Percentiles rank a stretch among this genome's conserved stretches.
phyloP scores from a whole-genome alignment of 2,797 vertebrate genomes.

The Gymnodraco acuticeps region DNA sequence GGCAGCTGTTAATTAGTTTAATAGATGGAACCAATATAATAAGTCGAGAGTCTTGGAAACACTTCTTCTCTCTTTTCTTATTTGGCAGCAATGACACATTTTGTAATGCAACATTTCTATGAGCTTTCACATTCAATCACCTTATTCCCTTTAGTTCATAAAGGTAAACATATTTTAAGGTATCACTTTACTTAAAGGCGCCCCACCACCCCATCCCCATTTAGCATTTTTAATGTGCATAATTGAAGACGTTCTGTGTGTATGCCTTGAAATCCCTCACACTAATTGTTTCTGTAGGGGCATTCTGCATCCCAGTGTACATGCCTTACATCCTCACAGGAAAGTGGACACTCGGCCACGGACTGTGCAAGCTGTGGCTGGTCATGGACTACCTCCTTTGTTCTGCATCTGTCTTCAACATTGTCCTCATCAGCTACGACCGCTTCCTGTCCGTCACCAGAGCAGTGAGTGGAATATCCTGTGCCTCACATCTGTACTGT shows the following conservation, averaged over 20 bases:
- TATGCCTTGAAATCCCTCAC: constrained; percentile 10
- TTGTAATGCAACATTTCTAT: background rate
- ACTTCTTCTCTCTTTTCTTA: background rate
- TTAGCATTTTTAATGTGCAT: background rate
- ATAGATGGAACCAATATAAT: background rate
- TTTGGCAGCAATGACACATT: background rate
- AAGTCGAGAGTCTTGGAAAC: no score
- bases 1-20: background rate
- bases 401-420: constrained; percentile 91
- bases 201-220: background rate
- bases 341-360: constrained; percentile 85
- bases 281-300: constrained; percentile 73
- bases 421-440: constrained; percentile 94
- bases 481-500: constrained; percentile 2
- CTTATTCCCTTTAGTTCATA: background rate
- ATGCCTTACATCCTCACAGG: constrained; percentile 87
- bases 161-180: background rate
- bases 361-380: constrained; percentile 90
- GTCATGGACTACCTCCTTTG: constrained; percentile 90
- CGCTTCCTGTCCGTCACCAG: constrained; percentile 91
- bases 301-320: constrained; percentile 91
- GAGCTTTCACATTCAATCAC: background rate
- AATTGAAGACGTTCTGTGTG: background rate
- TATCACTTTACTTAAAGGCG: background rate
- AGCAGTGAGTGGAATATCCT: constrained; percentile 85